phyloP scores from a whole-genome alignment of 2,797 vertebrate genomes.

The Dicrostonyx torquatus region DNA sequence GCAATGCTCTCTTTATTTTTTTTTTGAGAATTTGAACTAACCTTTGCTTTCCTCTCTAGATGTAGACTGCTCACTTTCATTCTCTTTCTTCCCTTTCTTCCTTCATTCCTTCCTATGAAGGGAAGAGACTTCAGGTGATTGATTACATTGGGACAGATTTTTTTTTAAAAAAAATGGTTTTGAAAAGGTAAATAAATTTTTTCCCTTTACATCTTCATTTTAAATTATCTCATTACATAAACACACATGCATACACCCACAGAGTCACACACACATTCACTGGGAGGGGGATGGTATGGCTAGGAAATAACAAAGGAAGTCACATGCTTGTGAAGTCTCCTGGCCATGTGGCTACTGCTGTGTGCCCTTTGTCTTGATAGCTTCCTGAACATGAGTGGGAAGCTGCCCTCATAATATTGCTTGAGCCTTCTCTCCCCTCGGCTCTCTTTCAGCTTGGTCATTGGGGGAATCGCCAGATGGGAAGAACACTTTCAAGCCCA shows the following conservation, averaged over 20 bases:
- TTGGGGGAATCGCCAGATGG: constrained; percentile 85
- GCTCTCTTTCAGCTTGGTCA: constrained; percentile 74
- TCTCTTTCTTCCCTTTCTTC: too few relatives aligned
- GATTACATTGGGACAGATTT: constrained; percentile 77
- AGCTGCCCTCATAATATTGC: constrained; percentile 78
- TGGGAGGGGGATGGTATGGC: constrained; percentile 70
- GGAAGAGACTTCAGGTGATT: constrained; percentile 83
- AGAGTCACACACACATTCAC: background rate
- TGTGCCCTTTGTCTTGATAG: constrained; percentile 85
- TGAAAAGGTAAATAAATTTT: constrained; percentile 63
- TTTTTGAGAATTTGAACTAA: constrained; percentile 79
- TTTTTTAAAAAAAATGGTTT: background rate
- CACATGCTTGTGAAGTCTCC: constrained; percentile 81
- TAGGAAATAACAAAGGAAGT: constrained; percentile 87
- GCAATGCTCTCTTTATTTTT: constrained; percentile 82
- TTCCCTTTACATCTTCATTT: constrained; percentile 81
- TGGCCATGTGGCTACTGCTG: constrained; percentile 80
- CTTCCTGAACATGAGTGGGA: constrained; percentile 86
- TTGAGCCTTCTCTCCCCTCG: constrained; percentile 36
- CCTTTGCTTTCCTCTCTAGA: constrained; percentile 32
- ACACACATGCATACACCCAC: background rate
- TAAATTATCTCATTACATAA: constrained; percentile 89
- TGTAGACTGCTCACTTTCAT: background rate
- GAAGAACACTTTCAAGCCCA: constrained; percentile 85
- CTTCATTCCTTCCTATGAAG: background rate